A percentile compares a stretch with the other conserved stretches of the same genome.
These are phyloP conservation scores for Gobio gobio DNA, from an alignment of 2,113 vertebrate genomes.

Conservation along the genomic window DNA sequence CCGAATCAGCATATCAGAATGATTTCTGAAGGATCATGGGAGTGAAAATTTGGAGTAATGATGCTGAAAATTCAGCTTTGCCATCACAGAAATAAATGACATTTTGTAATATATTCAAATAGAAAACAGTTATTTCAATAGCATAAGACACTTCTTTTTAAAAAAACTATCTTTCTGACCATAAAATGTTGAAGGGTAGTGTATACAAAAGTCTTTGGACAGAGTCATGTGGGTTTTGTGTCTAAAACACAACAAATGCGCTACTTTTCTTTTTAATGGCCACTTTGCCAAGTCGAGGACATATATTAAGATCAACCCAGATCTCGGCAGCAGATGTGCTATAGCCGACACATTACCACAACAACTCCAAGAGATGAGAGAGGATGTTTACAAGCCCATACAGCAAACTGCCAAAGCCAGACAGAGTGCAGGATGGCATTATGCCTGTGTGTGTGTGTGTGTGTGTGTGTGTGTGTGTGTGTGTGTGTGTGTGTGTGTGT, in stretches of 20 bases:
- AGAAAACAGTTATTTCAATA: no score
- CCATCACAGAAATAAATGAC: neutral
- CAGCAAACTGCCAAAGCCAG: constrained; percentile 29
- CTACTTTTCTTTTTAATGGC: neutral
- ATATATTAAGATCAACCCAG: neutral
- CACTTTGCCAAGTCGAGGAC: neutral
- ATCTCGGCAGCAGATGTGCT: constrained; percentile 18
- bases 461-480: neutral
- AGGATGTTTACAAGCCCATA: constrained; percentile 1
- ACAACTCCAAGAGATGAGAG: constrained; percentile 10
- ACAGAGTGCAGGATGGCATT: neutral
- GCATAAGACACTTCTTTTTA: no score
- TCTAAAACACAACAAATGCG: constrained; percentile 19
- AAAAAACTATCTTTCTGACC: neutral
- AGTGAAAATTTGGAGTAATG: neutral
- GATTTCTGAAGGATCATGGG: neutral
- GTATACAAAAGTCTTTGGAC: neutral
- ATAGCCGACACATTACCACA: neutral
- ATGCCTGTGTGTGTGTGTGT: neutral
- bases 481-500: neutral
- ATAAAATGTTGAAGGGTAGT: neutral
- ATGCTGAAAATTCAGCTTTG: neutral
- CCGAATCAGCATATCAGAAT: neutral
- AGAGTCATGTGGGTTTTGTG: neutral
- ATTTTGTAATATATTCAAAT: neutral